Evolutionary conservation across 1,140 invertebrate species (phyloP).

Genomic region (Archivesica marissinica): DNA sequence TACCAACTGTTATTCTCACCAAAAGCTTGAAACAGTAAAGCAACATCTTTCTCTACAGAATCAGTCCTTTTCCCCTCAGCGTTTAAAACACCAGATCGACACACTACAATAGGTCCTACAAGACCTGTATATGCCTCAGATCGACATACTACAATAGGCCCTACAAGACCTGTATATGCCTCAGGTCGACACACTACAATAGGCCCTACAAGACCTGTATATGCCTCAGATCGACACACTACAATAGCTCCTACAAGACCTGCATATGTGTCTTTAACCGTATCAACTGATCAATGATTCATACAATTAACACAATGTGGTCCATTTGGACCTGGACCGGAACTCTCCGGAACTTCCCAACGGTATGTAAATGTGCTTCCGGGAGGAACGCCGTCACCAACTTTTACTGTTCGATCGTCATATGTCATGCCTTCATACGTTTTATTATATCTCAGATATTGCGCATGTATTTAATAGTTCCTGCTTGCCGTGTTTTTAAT

Average conservation of each 20-base stretch:
- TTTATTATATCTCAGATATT: conserved; percentile 70
- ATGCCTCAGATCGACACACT: too few species aligned
- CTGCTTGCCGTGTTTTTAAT: conserved; percentile 72
- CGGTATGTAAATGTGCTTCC: conserved; percentile 67
- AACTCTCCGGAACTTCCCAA: conserved; percentile 72
- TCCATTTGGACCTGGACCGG: conserved; percentile 72
- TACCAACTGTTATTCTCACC: conserved; percentile 81
- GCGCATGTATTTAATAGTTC: conserved; percentile 72
- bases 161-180: too few species aligned
- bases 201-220: too few species aligned
- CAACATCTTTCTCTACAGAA: conserved; percentile 74
- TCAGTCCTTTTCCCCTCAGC: conserved; percentile 47
- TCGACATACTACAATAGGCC: too few species aligned
- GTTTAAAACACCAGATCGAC: conserved; percentile 65
- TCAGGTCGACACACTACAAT: too few species aligned
- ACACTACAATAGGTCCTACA: too few species aligned
- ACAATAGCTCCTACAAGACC: conserved; percentile 78
- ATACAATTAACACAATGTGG: conserved; percentile 76
- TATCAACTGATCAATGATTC: conserved; percentile 79
- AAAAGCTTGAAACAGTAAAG: conserved; percentile 73
- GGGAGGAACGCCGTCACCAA: conserved; percentile 42
- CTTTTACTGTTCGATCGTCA: conserved; percentile 23
- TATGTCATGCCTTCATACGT: conserved; percentile 69
- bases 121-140: too few species aligned
- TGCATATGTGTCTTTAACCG: conserved; percentile 71